phyloP scores from a whole-genome alignment of 2,888 invertebrate genomes.

The Syrista parreyssii region DNA sequence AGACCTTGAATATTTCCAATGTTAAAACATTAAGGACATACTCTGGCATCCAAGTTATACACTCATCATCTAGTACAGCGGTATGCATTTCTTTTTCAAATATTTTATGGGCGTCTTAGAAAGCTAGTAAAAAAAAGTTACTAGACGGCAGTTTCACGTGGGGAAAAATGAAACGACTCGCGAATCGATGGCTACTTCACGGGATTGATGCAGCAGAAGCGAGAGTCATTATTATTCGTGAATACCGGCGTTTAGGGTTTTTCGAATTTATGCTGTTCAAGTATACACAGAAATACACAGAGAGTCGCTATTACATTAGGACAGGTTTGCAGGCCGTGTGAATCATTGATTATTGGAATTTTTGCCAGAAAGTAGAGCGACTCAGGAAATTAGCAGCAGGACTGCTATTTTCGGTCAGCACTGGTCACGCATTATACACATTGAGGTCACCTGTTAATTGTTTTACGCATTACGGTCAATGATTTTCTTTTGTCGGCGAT shows the following conservation, averaged over 20 bases:
- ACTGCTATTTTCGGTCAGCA: neutral
- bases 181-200: neutral
- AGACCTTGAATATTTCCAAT: neutral
- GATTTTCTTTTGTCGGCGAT: neutral
- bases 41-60: neutral
- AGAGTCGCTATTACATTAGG: neutral
- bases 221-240: neutral
- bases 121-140: neutral
- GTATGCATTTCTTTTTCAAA: neutral
- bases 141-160: neutral
- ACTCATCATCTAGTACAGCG: neutral
- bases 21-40: neutral
- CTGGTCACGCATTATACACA: slow-evolving; percentile 3
- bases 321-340: neutral
- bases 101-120: neutral
- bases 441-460: neutral
- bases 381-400: neutral
- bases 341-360: neutral
- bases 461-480: neutral
- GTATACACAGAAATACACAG: neutral
- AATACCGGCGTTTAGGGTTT: neutral
- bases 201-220: neutral
- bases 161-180: neutral
- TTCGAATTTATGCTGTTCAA: neutral
- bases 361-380: neutral